Evolutionary conservation across 2,113 vertebrate species (phyloP).

Genomic region (Athene cunicularia): DNA sequence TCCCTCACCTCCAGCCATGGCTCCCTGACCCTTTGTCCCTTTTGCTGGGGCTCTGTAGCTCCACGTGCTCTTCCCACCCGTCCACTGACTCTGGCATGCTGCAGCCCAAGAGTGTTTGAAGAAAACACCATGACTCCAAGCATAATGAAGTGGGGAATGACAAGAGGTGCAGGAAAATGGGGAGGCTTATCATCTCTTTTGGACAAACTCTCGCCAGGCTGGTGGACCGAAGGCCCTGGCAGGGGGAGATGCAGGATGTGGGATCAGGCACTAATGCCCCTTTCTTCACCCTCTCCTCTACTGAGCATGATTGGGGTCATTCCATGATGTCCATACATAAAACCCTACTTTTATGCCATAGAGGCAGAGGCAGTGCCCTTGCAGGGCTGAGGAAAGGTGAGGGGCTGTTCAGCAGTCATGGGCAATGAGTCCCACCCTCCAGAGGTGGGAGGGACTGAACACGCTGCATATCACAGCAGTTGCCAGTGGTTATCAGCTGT

Average conservation of each 20-base stretch:
- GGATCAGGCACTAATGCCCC: background rate
- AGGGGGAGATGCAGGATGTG: background rate
- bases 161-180: accelerated
- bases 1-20: background rate
- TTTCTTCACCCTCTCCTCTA: background rate
- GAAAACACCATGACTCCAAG: background rate
- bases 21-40: background rate
- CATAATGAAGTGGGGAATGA: accelerated
- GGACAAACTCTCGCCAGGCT: background rate
- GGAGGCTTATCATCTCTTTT: background rate
- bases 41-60: too few species aligned
- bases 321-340: background rate
- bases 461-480: accelerated
- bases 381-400: background rate
- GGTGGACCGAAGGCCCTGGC: background rate
- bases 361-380: background rate
- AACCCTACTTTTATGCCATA: accelerated
- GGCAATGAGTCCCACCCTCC: too few species aligned
- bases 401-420: background rate
- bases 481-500: background rate
- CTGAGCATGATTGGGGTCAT: too few species aligned
- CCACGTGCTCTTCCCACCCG: background rate
- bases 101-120: background rate
- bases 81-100: accelerated
- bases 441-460: background rate